These are phyloP conservation scores for Agrotis puta DNA, from an alignment of 2,888 invertebrate species.

Conservation along the genomic window DNA sequence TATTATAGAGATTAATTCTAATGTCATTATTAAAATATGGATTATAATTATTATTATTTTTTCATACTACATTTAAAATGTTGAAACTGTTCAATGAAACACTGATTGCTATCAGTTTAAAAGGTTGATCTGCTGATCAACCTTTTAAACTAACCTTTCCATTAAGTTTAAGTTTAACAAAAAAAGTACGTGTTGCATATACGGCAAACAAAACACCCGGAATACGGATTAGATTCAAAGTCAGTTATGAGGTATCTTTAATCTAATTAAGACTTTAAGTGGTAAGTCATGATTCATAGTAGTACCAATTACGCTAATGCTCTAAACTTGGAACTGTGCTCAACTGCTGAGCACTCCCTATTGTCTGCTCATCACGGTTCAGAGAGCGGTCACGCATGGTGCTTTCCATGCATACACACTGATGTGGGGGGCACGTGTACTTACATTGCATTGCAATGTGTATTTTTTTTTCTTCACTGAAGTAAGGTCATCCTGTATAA, in stretches of 20 bases:
- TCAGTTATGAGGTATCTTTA: constrained; percentile 38
- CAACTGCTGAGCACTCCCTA: constrained; percentile 65
- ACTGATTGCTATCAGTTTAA: too few species aligned
- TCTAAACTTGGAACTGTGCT: constrained; percentile 53
- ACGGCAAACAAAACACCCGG: constrained; percentile 23
- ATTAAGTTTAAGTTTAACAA: not conserved
- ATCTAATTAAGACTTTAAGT: constrained; percentile 46
- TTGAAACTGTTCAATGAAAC: not conserved
- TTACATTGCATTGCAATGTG: constrained; percentile 56
- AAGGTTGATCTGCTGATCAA: too few species aligned
- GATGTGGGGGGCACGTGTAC: constrained; percentile 54
- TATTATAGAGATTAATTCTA: constrained; percentile 49
- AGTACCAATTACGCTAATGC: constrained; percentile 48
- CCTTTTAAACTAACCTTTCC: constrained; percentile 10
- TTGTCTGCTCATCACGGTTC: constrained; percentile 82
- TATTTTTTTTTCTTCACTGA: constrained; percentile 48
- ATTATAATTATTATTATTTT: too few species aligned
- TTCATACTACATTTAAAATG: too few species aligned
- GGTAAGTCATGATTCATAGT: constrained; percentile 38
- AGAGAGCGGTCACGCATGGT: constrained; percentile 85
- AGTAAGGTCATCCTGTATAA: constrained; percentile 53
- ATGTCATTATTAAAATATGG: constrained; percentile 26
- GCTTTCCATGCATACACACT: constrained; percentile 74
- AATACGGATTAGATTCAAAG: constrained; percentile 28
- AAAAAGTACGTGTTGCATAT: constrained; percentile 16